Evolutionary conservation across 2,888 invertebrate genomes (phyloP).

Genomic region (Ametastegia equiseti): DNA sequence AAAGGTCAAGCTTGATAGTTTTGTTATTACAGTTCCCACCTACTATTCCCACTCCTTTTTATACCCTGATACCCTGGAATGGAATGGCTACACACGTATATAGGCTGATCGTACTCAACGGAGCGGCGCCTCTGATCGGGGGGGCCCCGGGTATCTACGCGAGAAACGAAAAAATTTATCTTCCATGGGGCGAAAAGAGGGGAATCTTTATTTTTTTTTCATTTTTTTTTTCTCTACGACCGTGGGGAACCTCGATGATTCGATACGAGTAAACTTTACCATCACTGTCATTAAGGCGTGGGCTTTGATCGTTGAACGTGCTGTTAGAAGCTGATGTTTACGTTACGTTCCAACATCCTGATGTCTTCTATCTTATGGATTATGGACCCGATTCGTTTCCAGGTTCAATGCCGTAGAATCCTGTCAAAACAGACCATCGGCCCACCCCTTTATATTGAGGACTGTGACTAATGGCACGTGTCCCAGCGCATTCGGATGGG

Average conservation of each 20-base stretch:
- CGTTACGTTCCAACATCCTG: background rate
- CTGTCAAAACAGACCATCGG: conserved; percentile 2
- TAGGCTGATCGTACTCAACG: conserved; percentile 15
- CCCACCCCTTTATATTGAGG: background rate
- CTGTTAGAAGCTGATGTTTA: background rate
- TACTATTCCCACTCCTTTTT: background rate
- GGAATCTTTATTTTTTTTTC: no score
- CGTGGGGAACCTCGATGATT: background rate
- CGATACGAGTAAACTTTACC: conserved; percentile 37
- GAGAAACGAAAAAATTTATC: conserved; percentile 5
- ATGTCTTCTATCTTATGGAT: background rate
- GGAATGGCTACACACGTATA: background rate
- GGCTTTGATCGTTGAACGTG: conserved; percentile 18
- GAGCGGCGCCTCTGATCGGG: conserved; percentile 4
- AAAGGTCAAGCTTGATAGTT: conserved; percentile 33
- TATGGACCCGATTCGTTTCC: conserved; percentile 5
- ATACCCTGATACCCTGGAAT: background rate
- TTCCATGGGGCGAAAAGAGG: background rate
- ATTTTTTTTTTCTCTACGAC: no score
- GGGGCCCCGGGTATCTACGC: conserved; percentile 21
- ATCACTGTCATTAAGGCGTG: conserved; percentile 29
- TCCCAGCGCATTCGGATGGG: background rate
- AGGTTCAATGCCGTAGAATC: background rate
- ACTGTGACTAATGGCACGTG: conserved; percentile 36
- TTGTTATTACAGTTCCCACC: conserved; percentile 6